Conservation (phyloP, 2,888 invertebrate species). For the Lamellibrachia columna region DNA sequence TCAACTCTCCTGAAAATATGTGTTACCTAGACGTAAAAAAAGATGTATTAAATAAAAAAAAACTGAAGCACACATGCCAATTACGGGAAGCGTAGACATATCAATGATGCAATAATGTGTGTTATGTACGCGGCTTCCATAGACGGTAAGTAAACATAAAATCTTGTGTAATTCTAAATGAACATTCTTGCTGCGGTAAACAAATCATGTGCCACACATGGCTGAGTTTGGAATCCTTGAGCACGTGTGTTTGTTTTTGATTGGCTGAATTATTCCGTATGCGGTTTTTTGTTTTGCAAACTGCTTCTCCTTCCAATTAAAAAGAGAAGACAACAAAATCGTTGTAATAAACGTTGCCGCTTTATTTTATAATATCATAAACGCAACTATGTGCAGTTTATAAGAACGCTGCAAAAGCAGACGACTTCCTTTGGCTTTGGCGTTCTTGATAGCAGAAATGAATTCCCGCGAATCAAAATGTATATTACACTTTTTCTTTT, state of each 20-base stretch:
- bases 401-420: neutral
- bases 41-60: neutral
- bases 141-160: neutral
- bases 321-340: neutral
- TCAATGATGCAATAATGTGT: neutral
- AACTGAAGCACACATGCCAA: neutral
- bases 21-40: neutral
- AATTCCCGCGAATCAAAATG: neutral
- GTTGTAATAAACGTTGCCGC: neutral
- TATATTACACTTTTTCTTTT: neutral
- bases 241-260: conserved; percentile 9
- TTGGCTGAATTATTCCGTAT: neutral
- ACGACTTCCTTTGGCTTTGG: neutral
- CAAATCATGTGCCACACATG: neutral
- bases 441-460: neutral
- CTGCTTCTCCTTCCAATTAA: neutral
- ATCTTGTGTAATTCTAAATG: neutral
- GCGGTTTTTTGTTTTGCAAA: neutral
- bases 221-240: neutral
- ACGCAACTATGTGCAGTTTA: neutral
- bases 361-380: neutral
- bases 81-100: neutral
- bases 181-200: neutral
- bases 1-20: neutral
- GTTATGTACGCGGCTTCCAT: neutral